Evolutionary conservation across 2,797 vertebrate genomes (phyloP).

Genomic region (Halcyon badia): DNA sequence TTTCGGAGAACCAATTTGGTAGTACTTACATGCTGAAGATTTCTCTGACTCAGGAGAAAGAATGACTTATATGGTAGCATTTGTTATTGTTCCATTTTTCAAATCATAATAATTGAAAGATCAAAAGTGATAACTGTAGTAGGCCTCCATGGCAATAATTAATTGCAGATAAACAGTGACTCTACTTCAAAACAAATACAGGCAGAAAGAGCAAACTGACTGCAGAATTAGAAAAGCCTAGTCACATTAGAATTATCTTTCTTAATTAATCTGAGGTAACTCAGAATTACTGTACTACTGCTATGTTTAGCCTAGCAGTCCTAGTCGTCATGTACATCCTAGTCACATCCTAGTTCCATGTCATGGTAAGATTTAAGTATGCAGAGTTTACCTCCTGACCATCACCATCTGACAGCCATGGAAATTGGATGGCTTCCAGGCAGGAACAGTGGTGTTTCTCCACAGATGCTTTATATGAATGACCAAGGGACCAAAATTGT

Average conservation of each 20-base stretch:
- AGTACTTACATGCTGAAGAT: neutral
- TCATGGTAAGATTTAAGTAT: neutral
- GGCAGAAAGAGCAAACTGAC: neutral
- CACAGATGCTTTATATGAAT: neutral
- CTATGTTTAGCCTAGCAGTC: neutral
- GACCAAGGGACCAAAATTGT: neutral
- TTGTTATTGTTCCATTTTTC: conserved; percentile 10
- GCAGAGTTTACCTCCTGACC: neutral
- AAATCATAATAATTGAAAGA: conserved; percentile 27
- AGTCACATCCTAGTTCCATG: neutral
- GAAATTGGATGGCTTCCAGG: neutral
- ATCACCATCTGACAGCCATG: neutral
- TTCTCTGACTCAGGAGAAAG: neutral
- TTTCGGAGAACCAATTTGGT: conserved; percentile 10
- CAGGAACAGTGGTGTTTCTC: neutral
- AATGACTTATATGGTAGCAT: neutral
- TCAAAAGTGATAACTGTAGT: conserved; percentile 13
- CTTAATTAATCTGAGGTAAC: neutral
- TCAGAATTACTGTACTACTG: neutral
- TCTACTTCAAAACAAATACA: neutral
- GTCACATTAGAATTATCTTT: neutral
- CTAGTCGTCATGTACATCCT: neutral
- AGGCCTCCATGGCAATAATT: neutral
- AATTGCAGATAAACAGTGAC: neutral
- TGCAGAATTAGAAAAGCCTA: neutral